Conservation (phyloP, 1,140 invertebrate species). For the Drosophila ohnishii region DNA sequence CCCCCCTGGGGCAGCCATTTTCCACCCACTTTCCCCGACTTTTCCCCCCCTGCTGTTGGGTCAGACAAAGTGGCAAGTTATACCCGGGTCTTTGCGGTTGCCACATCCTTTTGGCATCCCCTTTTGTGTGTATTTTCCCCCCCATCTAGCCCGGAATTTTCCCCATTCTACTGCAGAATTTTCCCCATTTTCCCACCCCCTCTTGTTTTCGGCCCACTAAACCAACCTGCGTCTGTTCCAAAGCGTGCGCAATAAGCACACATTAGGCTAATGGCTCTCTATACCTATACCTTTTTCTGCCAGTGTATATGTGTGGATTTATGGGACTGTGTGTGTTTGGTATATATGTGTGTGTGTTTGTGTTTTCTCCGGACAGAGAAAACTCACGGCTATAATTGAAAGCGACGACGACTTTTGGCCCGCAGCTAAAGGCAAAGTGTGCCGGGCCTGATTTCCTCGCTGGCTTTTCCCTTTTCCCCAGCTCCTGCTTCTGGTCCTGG, state of each 20-base stretch:
- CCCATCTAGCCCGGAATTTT: not conserved
- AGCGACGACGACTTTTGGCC: constrained; percentile 64
- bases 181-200: constrained; percentile 4
- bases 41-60: not conserved
- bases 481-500: constrained; percentile 2
- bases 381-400: constrained; percentile 60
- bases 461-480: constrained; percentile 7
- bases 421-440: constrained; percentile 49
- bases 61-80: constrained; percentile 49
- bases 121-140: not conserved
- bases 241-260: constrained; percentile 80
- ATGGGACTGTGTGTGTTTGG: constrained; percentile 13
- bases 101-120: constrained; percentile 30
- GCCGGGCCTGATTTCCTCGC: constrained; percentile 44
- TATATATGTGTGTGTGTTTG: constrained; percentile 34
- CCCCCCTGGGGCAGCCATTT: not conserved
- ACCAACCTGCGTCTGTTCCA: constrained; percentile 64
- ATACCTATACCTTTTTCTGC: constrained; percentile 14
- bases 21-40: not conserved
- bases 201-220: constrained; percentile 8
- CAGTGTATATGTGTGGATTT: constrained; percentile 13
- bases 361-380: constrained; percentile 46
- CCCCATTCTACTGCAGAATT: not conserved
- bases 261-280: constrained; percentile 75
- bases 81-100: constrained; percentile 30